Evolutionary conservation across 2,888 invertebrate genomes (phyloP).

Genomic region (Lasioglossum lativentre): DNA sequence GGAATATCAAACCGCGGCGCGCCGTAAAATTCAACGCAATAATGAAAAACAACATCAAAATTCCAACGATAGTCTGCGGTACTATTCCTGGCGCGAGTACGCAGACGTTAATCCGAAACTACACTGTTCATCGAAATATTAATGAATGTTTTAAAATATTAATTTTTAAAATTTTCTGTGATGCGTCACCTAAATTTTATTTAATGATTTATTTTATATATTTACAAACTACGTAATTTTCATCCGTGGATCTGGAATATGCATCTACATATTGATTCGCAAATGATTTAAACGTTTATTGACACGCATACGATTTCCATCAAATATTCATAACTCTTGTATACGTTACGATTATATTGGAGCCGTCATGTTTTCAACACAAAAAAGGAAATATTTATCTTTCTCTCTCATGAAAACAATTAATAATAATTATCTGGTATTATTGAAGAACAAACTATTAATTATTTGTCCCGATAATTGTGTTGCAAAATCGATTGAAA

Average conservation of each 20-base stretch:
- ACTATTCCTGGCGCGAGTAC: too few species aligned
- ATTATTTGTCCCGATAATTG: neutral
- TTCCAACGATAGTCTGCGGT: neutral
- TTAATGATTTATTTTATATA: neutral
- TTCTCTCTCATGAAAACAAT: neutral
- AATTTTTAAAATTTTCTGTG: neutral
- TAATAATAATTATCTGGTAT: neutral
- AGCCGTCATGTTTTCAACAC: neutral
- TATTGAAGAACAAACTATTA: neutral
- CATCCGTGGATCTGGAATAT: neutral
- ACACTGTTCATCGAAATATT: too few species aligned
- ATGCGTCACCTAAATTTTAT: too few species aligned
- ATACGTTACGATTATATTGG: neutral
- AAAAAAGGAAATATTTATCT: neutral
- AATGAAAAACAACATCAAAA: neutral
- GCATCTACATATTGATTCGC: neutral
- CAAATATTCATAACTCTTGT: neutral
- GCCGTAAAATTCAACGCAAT: neutral
- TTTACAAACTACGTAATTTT: neutral
- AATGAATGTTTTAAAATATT: neutral
- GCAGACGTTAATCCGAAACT: neutral
- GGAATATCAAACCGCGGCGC: neutral
- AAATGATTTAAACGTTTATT: neutral
- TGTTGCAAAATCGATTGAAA: neutral
- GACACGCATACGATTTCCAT: neutral